Evolutionary conservation across 2,888 invertebrate species (phyloP), one percentile per base, ranked within the genome.

Genomic region (Globia sparganii): DNA sequence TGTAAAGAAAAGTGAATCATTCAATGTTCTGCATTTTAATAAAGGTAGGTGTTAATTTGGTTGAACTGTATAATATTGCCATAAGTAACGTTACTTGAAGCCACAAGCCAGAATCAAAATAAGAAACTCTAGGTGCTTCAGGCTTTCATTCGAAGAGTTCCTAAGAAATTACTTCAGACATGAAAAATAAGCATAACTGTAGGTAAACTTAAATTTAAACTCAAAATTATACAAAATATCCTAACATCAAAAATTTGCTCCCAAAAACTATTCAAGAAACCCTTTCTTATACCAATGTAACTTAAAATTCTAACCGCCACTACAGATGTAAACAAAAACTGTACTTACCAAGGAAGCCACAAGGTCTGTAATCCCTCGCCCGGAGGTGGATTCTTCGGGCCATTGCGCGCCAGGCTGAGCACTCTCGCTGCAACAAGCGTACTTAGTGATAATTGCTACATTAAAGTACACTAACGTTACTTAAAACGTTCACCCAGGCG

Each of bases 311-410:
- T 13, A 66, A 59, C 62, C 34, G 65, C 58, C 6, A 0, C 2
- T 31, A 62, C 68, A 28, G 13, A 62, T 25, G 1, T 46, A 81
- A 78, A 56, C 69, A 28, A 89, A 77, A 87, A 88, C 31, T n/a
- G 80, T 81, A 91, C 95, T 95, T 92, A 96, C 96, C 84, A 96
- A 86, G 2, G 96, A 95, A 0, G 94, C 91, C 2, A 95, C 93
- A 84, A 96, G 94, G 88, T 95, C 95, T 0, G 92, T 92, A 31
- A 96, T 92, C 53, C 92, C 93, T 46, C 92, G 92, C 0, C 91
- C 91, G 28, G 91, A 80, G 49, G 84, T 79, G 18, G 87, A 81
- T 69, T 93, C 93, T 2, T 92, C 93, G 15, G 89, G 84, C 94
- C 95, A 95, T 56, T 92, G 89, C 56, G 81, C 86, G 25, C 95